Evolutionary conservation across 2,888 invertebrate species (phyloP), one percentile per base, ranked within the genome.

Genomic region (Standfussiana lucernea): DNA sequence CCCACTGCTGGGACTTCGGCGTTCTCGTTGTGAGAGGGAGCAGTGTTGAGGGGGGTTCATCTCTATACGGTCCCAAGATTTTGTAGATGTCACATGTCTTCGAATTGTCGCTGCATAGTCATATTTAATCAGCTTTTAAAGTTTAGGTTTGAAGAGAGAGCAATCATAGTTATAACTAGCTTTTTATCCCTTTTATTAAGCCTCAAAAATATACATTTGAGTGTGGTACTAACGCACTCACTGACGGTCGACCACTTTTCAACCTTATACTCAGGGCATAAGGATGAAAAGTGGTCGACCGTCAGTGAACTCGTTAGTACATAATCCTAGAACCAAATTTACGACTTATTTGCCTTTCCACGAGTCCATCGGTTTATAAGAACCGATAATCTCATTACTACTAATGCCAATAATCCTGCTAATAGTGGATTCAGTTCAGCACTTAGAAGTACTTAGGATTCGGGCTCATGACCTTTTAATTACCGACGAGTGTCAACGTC

Each of bases 351-450:
- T 66, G 21, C 18, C 35, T 56, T 65, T 42, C 59, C 62, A 64
- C n/a, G 8, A 32, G 35, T 53, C 32, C 18, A 32, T 59, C 21
- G 42, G 56, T 64, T 82, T 32, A 24, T 70, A 64, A 50, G 32
- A 72, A n/a, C 77, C 67, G 21, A n/a, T 83, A 76, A 81, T 83
- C 85, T 61, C 42, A 68, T 83, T 83, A 84, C 28, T 18, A 11
- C 11, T 56, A 62, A 73, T n/a, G 61, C 72, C 53, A 65, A 76
- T 83, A 73, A 83, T 83, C 85, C 75, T n/a, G 21, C 64, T 73
- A 47, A 65, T 1, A 64, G 42, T 76, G 7, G 67, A 80, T 72
- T 73, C 40, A 53, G 40, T 75, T 47, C 28, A 79, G 67, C 56
- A 75, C 47, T 75, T 76, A 13, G 13, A 10, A 50, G 69, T 72